Evolutionary conservation across 2,797 vertebrate species (phyloP), one percentile per base, ranked within the genome.

Genomic region (Chromis chromis): DNA sequence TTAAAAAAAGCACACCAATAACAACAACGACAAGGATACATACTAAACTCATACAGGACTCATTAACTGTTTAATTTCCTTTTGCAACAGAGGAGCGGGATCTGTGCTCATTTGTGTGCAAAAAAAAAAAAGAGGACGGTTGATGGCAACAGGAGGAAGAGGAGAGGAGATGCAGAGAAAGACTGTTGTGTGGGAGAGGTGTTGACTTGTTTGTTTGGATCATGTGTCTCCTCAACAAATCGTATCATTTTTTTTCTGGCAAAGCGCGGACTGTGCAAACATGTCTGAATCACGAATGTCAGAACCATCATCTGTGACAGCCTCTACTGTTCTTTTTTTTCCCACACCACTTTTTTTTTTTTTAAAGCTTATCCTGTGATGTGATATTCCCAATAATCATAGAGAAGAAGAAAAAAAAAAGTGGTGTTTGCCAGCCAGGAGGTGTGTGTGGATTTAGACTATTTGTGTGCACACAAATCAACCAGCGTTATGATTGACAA

Each of bases 161-260:
- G 67, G 68, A 91, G 89, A 84, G 42, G 82, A 90, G 87, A 92
- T 82, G 85, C 59, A 86, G 82, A 83, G 86, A 84, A 87, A 88
- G 91, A 84, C 87, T 91, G 91, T 86, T 91, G 92, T 93, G 94
- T 94, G 94, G 94, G 94, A 91, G 94, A 93, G 88, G 94, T 94
- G 94, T 93, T 88, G 91, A 91, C 89, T 93, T 92, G 90, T 94
- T 94, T 93, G 87, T 93, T 93, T 94, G 83, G 91, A 94, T 93
- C 89, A 90, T 91, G 90, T 93, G 80, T 90, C 83, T 89, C 83
- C 76, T 91, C 78, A 84, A 83, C 79, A 88, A 91, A 88, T 91
- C 84, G 77, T 82, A 83, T 86, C 76, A 70, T 19, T 90, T 31
- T 81, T 74, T n/a, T n/a, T n/a, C n/a, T 90, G 88, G 84, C 86